Base-by-base conservation (phyloP, 2,113 vertebrate species). In the Erinaceus europaeus region DNA sequence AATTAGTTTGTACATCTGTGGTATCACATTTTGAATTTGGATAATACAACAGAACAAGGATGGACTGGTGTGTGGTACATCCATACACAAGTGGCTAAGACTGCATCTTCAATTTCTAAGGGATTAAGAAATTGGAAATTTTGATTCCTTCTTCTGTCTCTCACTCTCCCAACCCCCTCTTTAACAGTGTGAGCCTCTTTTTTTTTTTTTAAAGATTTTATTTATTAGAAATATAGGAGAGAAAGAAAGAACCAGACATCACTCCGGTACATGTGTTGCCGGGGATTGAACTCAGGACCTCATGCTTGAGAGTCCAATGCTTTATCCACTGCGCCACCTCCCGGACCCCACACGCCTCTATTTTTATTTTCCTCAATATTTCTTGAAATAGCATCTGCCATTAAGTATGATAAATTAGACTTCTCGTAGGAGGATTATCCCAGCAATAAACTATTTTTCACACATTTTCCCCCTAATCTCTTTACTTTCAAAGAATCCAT, bases 331-430 rank as follows among this genome's bases (percentile, higher is more conserved):
- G n/a, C n/a, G n/a, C n/a, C n/a, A n/a, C n/a, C n/a, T n/a, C n/a
- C n/a, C n/a, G n/a, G n/a, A n/a, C n/a, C n/a, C n/a, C n/a, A n/a
- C n/a, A n/a, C n/a, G n/a, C n/a, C n/a, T n/a, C n/a, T n/a, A n/a
- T n/a, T n/a, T n/a, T n/a, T n/a, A n/a, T n/a, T n/a, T n/a, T 81
- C 29, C 59, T 71, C 82, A 61, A 86, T 53, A 85, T 57, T 78
- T 81, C n/a, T 53, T 81, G 9, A 44, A 89, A 25, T 52, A 93
- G 57, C 69, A 91, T 55, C n/a, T 25, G 75, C 80, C 80, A 88
- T 34, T 78, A 69, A 65, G 62, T 52, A 42, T 84, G 61, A 80
- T 48, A 44, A 92, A 65, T 90, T 40, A 86, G 15, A 67, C 13
- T 88, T 93, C n/a, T 89, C 15, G 25, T 77, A 29, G 21, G 76